These are phyloP conservation scores for Pachydiplax longipennis DNA, from an alignment of 2,888 invertebrate species.

Conservation along the genomic window DNA sequence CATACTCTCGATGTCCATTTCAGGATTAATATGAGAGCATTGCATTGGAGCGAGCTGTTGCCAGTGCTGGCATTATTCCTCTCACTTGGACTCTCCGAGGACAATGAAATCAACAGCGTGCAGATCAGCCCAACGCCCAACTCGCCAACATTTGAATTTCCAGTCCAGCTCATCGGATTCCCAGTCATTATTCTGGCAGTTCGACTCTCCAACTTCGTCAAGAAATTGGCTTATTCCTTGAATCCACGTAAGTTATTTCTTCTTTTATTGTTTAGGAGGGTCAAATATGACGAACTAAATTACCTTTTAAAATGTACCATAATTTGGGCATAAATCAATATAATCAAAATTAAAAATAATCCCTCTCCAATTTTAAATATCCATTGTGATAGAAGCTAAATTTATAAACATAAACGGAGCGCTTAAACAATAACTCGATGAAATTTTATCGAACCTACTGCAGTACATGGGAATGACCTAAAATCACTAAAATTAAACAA, in stretches of 20 bases:
- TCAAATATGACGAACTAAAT: too few relatives aligned
- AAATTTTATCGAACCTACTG: too few relatives aligned
- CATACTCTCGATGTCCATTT: background rate
- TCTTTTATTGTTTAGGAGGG: too few relatives aligned
- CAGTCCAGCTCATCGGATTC: conserved; percentile 85
- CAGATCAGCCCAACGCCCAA: conserved; percentile 16
- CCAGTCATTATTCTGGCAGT: conserved; percentile 83
- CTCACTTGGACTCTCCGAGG: background rate
- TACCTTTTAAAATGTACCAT: too few relatives aligned
- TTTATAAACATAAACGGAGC: too few relatives aligned
- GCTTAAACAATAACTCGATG: too few relatives aligned
- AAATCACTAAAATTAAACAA: too few relatives aligned
- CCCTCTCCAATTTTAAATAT: too few relatives aligned
- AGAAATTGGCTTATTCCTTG: conserved; percentile 81
- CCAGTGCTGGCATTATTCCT: background rate
- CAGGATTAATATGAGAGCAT: background rate
- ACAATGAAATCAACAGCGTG: background rate
- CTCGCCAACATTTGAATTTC: conserved; percentile 68
- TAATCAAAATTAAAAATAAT: too few relatives aligned
- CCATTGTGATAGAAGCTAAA: too few relatives aligned
- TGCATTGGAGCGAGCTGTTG: conserved; percentile 5
- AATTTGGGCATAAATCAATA: too few relatives aligned
- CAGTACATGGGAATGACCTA: too few relatives aligned
- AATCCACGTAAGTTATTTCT: conserved; percentile 71
- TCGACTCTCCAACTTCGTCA: conserved; percentile 80